A percentile compares a stretch with the other conserved stretches of the same genome.
Evolutionary conservation across 2,797 vertebrate genomes (phyloP).

Genomic region (Carcharodon carcharias): DNA sequence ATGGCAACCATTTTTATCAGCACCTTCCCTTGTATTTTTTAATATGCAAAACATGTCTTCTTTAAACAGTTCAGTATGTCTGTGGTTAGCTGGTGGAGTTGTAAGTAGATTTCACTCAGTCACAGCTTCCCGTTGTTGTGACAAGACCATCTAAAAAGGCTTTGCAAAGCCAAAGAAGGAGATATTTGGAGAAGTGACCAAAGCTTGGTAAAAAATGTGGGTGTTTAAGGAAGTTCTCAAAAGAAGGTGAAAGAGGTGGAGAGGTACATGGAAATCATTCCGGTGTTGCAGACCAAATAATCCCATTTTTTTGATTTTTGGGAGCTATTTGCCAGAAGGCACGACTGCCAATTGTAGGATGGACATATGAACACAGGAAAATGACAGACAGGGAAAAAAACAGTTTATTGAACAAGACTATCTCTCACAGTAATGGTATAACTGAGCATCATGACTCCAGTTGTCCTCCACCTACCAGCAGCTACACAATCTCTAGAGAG

Average conservation of each 20-base stretch:
- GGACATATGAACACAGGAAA: not conserved
- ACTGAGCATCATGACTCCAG: not conserved
- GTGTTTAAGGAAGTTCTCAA: not conserved
- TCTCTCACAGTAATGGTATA: not conserved
- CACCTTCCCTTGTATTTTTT: too few relatives aligned
- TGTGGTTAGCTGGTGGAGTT: too few relatives aligned
- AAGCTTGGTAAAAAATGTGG: not conserved
- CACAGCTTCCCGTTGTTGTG: too few relatives aligned
- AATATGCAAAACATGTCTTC: too few relatives aligned
- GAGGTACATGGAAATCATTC: not conserved
- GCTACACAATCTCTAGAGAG: not conserved
- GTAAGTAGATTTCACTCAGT: too few relatives aligned
- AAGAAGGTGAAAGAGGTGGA: not conserved
- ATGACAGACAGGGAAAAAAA: not conserved
- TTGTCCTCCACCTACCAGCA: not conserved
- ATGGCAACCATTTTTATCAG: too few relatives aligned
- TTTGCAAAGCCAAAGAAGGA: not conserved
- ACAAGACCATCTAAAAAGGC: not conserved
- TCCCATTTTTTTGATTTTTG: too few relatives aligned
- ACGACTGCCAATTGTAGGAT: too few relatives aligned
- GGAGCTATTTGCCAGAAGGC: too few relatives aligned
- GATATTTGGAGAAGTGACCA: not conserved
- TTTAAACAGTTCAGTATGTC: too few relatives aligned
- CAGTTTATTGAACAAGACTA: not conserved
- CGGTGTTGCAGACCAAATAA: too few relatives aligned